These are phyloP conservation scores for Burhinus oedicnemus DNA, from an alignment of 2,113 vertebrate genomes.

Conservation along the genomic window DNA sequence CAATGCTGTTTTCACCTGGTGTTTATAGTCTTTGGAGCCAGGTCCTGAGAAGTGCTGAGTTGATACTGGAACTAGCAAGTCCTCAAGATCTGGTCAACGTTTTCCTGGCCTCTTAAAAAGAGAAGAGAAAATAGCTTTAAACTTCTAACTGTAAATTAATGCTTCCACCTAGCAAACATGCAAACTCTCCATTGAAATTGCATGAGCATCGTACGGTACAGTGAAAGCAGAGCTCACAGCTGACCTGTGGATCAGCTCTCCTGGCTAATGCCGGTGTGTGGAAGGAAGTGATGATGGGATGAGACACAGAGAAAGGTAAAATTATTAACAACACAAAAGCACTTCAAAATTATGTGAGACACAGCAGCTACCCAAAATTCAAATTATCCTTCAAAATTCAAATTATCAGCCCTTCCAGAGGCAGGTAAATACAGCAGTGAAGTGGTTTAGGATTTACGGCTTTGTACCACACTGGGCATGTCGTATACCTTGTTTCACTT, in stretches of 20 bases:
- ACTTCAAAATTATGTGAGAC: background rate
- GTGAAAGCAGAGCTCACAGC: background rate
- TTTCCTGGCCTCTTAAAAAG: background rate
- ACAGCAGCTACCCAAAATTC: background rate
- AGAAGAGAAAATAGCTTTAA: background rate
- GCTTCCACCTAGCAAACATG: background rate
- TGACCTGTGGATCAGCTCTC: background rate
- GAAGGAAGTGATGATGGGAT: background rate
- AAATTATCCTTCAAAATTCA: background rate
- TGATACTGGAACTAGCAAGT: background rate
- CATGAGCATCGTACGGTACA: fast-evolving
- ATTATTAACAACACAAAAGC: background rate
- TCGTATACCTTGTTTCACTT: background rate
- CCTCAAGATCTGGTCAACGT: background rate
- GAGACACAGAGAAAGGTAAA: background rate
- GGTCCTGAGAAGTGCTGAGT: background rate
- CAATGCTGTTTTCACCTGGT: background rate
- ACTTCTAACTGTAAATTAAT: background rate
- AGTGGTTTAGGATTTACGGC: background rate
- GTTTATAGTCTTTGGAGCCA: background rate
- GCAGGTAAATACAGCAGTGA: background rate
- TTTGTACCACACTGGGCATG: background rate
- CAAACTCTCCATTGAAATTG: background rate
- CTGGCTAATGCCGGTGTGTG: fast-evolving
- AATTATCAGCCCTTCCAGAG: background rate